Base-by-base conservation (phyloP, 2,797 vertebrate species). In the Hypotaenidia philippensis region DNA sequence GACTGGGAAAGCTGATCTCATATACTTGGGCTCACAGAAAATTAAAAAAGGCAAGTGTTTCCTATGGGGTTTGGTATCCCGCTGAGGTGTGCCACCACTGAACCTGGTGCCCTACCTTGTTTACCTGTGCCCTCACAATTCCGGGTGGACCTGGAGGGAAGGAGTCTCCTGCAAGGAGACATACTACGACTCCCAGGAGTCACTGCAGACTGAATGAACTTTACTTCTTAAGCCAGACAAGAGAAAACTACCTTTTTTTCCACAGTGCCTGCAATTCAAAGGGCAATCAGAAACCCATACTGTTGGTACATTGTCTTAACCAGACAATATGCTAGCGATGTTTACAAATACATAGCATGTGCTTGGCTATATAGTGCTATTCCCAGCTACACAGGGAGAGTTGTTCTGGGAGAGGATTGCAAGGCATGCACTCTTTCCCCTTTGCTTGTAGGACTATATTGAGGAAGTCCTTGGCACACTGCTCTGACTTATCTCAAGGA, bases 61-160 rank as follows among this genome's bases (percentile, higher is more conserved):
- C 94, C 93, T 91, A 3, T 61, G 90, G 74, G 88, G 18, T 50
- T 94, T 95, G 53, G 53, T 81, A 90, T 65, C 77, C 81, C 87
- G 52, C 60, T 94, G 93, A 94, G 86, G 82, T 7, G 3, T 91
- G 88, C 84, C 71, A 88, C 50, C 38, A 50, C 27, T 55, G 56
- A 93, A 93, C 76, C 60, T 88, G 61, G 47, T 92, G 91, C 61
- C 89, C 64, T 94, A 40, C 81, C 57, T 94, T 89, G 60, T 94
- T 93, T 94, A 84, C 52, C 36, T 56, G 40, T 1, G 6, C 92
- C 68, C 72, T 86, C 2, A 4, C 40, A 75, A 34, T 94, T 90
- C 91, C 88, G 57, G 75, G 21, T 31, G 40, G 64, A 61, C 49
- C 71, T 6, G 2, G 60, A 86, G 59, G 41, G 66, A 91, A 76